Conservation (phyloP, 1,140 invertebrate species). For the Tetranychus cinnabarinus region DNA sequence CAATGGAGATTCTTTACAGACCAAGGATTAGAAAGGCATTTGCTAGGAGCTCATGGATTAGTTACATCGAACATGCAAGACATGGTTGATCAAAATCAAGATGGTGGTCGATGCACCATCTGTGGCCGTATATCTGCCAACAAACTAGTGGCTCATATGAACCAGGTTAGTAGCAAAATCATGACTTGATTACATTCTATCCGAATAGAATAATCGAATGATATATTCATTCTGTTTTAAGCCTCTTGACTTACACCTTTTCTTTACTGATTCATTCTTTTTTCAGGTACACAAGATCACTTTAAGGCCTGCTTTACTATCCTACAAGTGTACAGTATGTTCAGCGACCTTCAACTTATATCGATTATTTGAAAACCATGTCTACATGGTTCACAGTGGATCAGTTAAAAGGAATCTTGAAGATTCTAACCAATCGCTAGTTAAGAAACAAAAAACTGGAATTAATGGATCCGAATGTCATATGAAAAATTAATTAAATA, state of each 20-base stretch:
- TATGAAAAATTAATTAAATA: not conserved
- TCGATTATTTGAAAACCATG: slow-evolving; percentile 78
- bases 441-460: not conserved
- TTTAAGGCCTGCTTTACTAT: slow-evolving; percentile 66
- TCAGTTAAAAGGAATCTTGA: slow-evolving; percentile 11
- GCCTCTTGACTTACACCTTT: not conserved
- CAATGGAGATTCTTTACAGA: slow-evolving; percentile 62
- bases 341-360: slow-evolving; percentile 84
- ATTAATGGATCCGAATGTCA: not conserved
- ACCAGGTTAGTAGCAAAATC: slow-evolving; percentile 26
- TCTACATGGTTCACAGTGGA: slow-evolving; percentile 61
- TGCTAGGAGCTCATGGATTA: slow-evolving; percentile 70
- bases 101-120: slow-evolving; percentile 71
- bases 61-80: slow-evolving; percentile 89
- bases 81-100: slow-evolving; percentile 77
- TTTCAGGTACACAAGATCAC: slow-evolving; percentile 51
- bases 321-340: slow-evolving; percentile 82
- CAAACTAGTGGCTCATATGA: slow-evolving; percentile 71
- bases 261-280: not conserved
- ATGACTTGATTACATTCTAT: too few species aligned
- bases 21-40: slow-evolving; percentile 70
- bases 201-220: not conserved
- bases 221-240: not conserved
- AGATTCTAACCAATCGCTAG: not conserved
- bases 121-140: slow-evolving; percentile 79